Base-by-base conservation (phyloP, 2,888 invertebrate genomes). In the Proisotoma minuta region DNA sequence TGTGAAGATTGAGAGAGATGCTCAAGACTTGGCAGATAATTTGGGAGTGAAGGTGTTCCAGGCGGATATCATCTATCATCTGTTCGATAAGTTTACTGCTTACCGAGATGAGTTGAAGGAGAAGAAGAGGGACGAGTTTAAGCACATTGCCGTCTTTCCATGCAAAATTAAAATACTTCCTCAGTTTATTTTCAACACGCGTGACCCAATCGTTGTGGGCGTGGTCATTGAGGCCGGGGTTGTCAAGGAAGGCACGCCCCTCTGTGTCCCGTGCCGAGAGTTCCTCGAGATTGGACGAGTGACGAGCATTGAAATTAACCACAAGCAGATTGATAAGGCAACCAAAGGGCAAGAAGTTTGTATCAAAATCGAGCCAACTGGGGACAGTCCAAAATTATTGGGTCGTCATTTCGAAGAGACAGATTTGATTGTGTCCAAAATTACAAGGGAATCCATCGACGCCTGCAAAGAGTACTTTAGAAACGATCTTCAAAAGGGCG, bases 401-500 rank as follows among this genome's bases (percentile, higher is more conserved):
- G 99, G 99, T 12, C 84, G 99, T 62, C 99, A 99, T 81, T 99
- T 99, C 80, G 97, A 97, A 76, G 89, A 93, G 76, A 93, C 88
- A 43, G 99, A 99, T 79, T 82, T 92, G 78, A 84, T 99, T 71
- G 85, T 96, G 76, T 97, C 97, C 83, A 96, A 91, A 95, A 97
- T 99, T 76, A 90, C 91, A 57, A 87, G 99, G 59, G 92, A 96
- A 77, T 96, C 96, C 69, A 99, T 99, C 77, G 98, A 99, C 80
- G 97, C 95, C 8, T 97, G 98, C 81, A 99, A 99, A 81, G 91
- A 97, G 75, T 95, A 97, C 81, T 99, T 99, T 86, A 85, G 99
- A 69, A 97, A 97, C 75, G 99, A 99, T 79, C 84, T 99, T 75
- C 81, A 88, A 76, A 99, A 97, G 81, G 86, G 89, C 72, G 99